Evolutionary conservation across 2,888 invertebrate species (phyloP).

Genomic region (Cetonia aurata): DNA sequence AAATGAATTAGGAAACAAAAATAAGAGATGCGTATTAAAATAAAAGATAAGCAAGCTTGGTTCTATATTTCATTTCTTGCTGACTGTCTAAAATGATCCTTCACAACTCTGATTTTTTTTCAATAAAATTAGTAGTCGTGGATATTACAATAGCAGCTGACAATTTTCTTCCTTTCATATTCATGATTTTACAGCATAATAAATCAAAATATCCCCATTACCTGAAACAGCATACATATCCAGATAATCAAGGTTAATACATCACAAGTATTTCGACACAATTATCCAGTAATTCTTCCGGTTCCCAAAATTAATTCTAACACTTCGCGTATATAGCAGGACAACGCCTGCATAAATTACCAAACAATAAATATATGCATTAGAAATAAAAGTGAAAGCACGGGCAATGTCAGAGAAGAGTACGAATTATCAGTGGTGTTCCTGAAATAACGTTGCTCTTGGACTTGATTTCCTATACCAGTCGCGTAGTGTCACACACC

Average conservation of each 20-base stretch:
- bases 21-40: too few relatives aligned
- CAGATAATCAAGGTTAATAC: neutral
- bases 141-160: too few relatives aligned
- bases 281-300: neutral
- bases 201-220: too few relatives aligned
- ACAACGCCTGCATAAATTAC: constrained; percentile 34
- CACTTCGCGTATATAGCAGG: constrained; percentile 1
- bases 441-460: constrained; percentile 37
- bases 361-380: constrained; percentile 13
- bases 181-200: too few relatives aligned
- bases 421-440: constrained; percentile 29
- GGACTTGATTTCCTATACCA: constrained; percentile 37
- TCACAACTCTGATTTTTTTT: too few relatives aligned
- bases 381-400: constrained; percentile 43
- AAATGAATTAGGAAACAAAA: too few relatives aligned
- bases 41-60: too few relatives aligned
- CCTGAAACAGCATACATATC: neutral
- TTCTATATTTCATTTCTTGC: too few relatives aligned
- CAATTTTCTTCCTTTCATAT: too few relatives aligned
- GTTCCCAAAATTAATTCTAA: constrained; percentile 8
- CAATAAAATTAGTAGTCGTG: too few relatives aligned
- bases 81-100: too few relatives aligned
- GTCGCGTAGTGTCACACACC: neutral
- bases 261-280: neutral
- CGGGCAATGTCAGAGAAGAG: constrained; percentile 18